A percentile compares a stretch with the other conserved stretches of the same genome.
Conservation (phyloP, 2,797 vertebrate species). For the Erpetoichthys calabaricus region DNA sequence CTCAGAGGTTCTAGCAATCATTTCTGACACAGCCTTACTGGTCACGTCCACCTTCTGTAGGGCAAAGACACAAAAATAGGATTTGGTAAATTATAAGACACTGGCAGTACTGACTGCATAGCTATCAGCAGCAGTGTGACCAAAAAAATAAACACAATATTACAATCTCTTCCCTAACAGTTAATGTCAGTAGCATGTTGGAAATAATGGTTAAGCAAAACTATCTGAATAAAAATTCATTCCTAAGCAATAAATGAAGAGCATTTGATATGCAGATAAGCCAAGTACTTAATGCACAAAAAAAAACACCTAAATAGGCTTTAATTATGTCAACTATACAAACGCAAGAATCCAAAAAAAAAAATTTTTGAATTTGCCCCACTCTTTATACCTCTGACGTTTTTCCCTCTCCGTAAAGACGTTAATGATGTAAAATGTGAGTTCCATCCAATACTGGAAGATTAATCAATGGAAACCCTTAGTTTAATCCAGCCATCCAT, state of each 20-base stretch:
- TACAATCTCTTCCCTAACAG: too few relatives aligned
- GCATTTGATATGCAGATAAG: neutral
- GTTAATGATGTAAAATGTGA: too few relatives aligned
- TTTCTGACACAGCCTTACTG: slow-evolving; percentile 84
- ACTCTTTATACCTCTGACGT: too few relatives aligned
- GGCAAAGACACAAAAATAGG: slow-evolving; percentile 1
- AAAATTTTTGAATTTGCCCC: too few relatives aligned
- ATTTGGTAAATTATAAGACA: neutral
- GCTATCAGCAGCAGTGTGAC: neutral
- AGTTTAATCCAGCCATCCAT: too few relatives aligned
- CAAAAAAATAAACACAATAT: neutral
- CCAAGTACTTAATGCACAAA: slow-evolving; percentile 18
- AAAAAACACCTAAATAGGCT: slow-evolving; percentile 5
- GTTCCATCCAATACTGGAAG: too few relatives aligned
- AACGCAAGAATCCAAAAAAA: too few relatives aligned
- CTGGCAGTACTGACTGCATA: neutral
- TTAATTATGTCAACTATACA: too few relatives aligned
- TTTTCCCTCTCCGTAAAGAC: too few relatives aligned
- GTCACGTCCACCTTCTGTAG: slow-evolving; percentile 92
- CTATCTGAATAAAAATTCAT: neutral
- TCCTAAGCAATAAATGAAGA: neutral
- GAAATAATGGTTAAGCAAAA: too few relatives aligned
- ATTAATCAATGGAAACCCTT: too few relatives aligned
- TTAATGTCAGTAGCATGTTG: too few relatives aligned
- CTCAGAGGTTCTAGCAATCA: slow-evolving; percentile 89